phyloP scores from a whole-genome alignment of 37 sponge, comb jelly and placozoan species.

The Dysidea cf. avara region DNA sequence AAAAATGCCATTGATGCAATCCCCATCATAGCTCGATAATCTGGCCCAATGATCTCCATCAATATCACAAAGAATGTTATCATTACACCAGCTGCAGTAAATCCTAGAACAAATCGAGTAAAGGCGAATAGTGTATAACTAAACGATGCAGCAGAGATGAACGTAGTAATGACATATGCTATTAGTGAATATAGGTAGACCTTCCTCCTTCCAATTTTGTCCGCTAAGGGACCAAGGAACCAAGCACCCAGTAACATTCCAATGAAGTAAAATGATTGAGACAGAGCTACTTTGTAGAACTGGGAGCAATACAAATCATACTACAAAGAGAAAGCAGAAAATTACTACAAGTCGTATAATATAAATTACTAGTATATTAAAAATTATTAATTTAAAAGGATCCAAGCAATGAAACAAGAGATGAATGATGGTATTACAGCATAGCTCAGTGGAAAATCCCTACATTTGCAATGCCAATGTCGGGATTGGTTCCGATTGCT shows the following conservation, averaged over 20 bases:
- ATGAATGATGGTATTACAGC: no score
- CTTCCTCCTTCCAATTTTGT: slow-evolving; percentile 45
- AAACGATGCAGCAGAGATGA: slow-evolving; percentile 15
- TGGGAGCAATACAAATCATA: no score
- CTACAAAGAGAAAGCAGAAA: no score
- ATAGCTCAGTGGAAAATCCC: no score
- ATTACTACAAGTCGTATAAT: no score
- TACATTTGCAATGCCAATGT: no score
- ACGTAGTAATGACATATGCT: not conserved
- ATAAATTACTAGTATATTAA: no score
- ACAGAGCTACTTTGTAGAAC: no score
- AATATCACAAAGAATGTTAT: slow-evolving; percentile 29
- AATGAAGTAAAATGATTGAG: slow-evolving; percentile 54
- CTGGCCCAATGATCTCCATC: slow-evolving; percentile 38
- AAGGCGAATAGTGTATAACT: slow-evolving; percentile 18
- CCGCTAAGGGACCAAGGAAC: slow-evolving; percentile 40
- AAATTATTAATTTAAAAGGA: no score
- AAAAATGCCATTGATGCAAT: slow-evolving; percentile 11
- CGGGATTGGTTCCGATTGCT: no score
- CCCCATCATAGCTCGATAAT: slow-evolving; percentile 15
- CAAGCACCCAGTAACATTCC: slow-evolving; percentile 51
- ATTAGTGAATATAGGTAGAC: slow-evolving; percentile 10
- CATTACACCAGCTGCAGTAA: slow-evolving; percentile 11
- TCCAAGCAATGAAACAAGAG: no score
- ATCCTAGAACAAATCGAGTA: slow-evolving; percentile 13